Conservation (phyloP, 2,888 invertebrate genomes). For the Ferrisia virgata region DNA sequence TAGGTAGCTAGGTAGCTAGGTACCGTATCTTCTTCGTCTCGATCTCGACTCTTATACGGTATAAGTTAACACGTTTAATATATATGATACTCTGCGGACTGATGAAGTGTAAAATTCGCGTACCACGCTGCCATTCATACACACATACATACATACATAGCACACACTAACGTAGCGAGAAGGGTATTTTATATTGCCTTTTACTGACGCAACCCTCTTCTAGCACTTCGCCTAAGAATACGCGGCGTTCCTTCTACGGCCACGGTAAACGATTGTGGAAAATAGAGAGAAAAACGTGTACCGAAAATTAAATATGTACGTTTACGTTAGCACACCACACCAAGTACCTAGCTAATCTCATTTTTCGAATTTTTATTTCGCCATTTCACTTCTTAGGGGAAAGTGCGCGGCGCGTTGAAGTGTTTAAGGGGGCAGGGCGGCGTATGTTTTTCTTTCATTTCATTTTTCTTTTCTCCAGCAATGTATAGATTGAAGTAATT, state of each 20-base stretch:
- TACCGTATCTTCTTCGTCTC: no score
- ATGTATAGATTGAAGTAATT: no score
- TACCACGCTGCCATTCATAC: neutral
- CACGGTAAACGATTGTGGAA: no score
- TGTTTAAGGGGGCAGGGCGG: no score
- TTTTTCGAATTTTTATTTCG: neutral
- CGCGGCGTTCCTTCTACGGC: no score
- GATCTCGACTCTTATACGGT: no score
- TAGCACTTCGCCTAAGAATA: no score
- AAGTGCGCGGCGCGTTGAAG: no score
- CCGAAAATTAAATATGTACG: neutral
- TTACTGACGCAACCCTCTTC: neutral
- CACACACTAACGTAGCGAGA: neutral
- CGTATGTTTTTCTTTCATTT: no score
- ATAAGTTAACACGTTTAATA: constrained; percentile 1
- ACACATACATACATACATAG: neutral
- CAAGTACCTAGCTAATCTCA: no score
- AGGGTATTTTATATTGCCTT: neutral
- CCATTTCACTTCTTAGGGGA: neutral
- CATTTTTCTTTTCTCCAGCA: no score
- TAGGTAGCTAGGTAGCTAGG: neutral
- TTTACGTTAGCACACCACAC: no score
- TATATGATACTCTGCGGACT: neutral
- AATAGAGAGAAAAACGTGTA: neutral
- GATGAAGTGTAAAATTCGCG: constrained; percentile 2